Evolutionary conservation across 2,113 vertebrate genomes (phyloP), one percentile per base, ranked within the genome.

Genomic region (Corvus hawaiiensis): DNA sequence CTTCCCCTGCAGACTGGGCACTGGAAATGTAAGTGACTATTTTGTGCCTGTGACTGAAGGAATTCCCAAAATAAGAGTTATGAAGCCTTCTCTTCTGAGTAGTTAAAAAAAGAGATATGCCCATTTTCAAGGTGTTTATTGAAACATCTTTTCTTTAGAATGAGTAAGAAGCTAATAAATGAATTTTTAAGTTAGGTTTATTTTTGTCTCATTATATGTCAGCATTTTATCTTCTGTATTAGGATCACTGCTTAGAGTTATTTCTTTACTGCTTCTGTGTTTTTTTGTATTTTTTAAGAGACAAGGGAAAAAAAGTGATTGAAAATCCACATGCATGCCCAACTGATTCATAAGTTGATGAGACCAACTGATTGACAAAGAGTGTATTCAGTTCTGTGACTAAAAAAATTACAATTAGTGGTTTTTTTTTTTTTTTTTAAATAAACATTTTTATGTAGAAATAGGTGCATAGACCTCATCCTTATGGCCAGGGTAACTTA

Each of bases 401-500:
- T 81, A 83, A 90, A 85, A 58, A 88, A 55, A 41, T 14, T 54
- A 3, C 8, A 72, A 26, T 55, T 75, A 56, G 12, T 26, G 4
- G 4, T 19, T 33, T 51, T 11, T 20, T 49, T 12, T 39, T n/a
- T 67, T 63, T 17, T 28, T 74, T 44, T 59, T 39, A 7, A 81
- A 84, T 77, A 77, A 87, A 74, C 3, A 32, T 43, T 81, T 94
- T 96, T 58, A 58, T 55, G 61, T 63, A 91, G 43, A 22, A 91
- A 87, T 93, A 95, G 51, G 61, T 94, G 78, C 51, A 64, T 75
- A 94, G 85, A 68, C 56, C 80, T 89, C 73, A 94, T 89, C 51
- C 85, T 93, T 92, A 84, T 88, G 76, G 84, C 84, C 69, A 92
- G 90, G 88, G 90, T 96, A 97, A 96, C 96, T 97, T 97, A 97